Evolutionary conservation across 1,140 invertebrate genomes (phyloP).

Genomic region (Wiebesia pumilae): DNA sequence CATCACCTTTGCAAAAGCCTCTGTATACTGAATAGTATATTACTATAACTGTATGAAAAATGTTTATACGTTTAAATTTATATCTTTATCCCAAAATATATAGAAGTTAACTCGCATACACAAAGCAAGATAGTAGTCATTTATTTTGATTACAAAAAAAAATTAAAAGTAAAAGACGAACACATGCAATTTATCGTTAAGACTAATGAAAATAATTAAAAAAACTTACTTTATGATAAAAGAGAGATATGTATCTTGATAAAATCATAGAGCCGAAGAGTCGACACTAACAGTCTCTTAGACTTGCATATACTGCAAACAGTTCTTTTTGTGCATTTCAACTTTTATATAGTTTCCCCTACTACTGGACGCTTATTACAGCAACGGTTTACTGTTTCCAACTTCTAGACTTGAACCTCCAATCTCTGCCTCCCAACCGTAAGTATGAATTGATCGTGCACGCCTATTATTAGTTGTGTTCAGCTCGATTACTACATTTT

Average conservation of each 20-base stretch:
- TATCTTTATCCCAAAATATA: no score
- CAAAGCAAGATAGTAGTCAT: background rate
- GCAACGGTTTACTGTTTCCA: slow-evolving; percentile 15
- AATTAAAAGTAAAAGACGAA: background rate
- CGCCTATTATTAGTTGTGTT: background rate
- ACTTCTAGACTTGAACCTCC: background rate
- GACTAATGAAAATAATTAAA: background rate
- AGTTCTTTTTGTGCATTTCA: slow-evolving; percentile 49
- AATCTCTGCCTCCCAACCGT: background rate
- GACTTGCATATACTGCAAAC: slow-evolving; percentile 58
- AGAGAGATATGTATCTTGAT: background rate
- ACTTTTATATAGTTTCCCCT: slow-evolving; percentile 58
- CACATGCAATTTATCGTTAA: background rate
- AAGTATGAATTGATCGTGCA: background rate
- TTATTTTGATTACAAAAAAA: background rate
- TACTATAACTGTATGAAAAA: no score
- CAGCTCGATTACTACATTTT: background rate
- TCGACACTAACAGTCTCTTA: slow-evolving; percentile 15
- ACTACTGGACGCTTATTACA: slow-evolving; percentile 22
- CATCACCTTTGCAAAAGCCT: slow-evolving; percentile 6
- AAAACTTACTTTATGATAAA: slow-evolving; percentile 54
- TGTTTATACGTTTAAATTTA: no score
- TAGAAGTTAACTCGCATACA: no score
- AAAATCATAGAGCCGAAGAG: background rate
- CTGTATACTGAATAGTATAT: no score